Base-by-base conservation (phyloP, 1,140 invertebrate genomes). In the Neodiprion pinetum region DNA sequence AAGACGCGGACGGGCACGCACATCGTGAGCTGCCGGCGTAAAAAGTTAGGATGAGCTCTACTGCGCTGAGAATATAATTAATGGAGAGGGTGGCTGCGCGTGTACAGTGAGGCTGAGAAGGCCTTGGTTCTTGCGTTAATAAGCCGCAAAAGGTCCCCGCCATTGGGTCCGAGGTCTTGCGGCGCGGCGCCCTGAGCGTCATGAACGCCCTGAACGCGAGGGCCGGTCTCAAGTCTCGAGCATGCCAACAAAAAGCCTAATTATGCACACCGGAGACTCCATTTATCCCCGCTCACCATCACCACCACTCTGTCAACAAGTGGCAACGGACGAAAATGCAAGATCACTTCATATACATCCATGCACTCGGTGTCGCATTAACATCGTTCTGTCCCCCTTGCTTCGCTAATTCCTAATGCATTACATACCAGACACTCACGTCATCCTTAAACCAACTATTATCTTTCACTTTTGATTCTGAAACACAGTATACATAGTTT, bases 271-370 rank as follows among this genome's bases (percentile, higher is more conserved):
- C 53, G 53, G 53, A 61, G 53, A 61, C 53, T 61, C 53, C 53
- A 61, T 61, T 61, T 61, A 61, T 61, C 53, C 53, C 53, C 53
- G 53, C 53, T 61, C 53, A 61, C 53, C 53, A 17, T 61, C 53
- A 61, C 53, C n/a, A 17, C 11, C 53, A 61, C 53, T 61, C 53
- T 61, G 53, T 61, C 53, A 61, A 61, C 53, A 61, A 61, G 53
- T 61, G 53, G 53, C 53, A 61, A 61, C 0, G 53, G 11, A 61
- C 53, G 11, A 61, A 61, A 61, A 61, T 61, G 53, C 53, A 11
- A 61, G 53, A 61, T 61, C 53, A 9, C 53, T 61, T 61, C 0
- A 61, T 61, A 40, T 40, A 61, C 53, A 7, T 17, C 53, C 53
- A 61, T 61, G n/a, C n/a, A 61, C 53, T 17, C 11, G 53, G 53